Conservation (phyloP, 92 coral and sea anemone genomes). For the Palythoa grandis region DNA sequence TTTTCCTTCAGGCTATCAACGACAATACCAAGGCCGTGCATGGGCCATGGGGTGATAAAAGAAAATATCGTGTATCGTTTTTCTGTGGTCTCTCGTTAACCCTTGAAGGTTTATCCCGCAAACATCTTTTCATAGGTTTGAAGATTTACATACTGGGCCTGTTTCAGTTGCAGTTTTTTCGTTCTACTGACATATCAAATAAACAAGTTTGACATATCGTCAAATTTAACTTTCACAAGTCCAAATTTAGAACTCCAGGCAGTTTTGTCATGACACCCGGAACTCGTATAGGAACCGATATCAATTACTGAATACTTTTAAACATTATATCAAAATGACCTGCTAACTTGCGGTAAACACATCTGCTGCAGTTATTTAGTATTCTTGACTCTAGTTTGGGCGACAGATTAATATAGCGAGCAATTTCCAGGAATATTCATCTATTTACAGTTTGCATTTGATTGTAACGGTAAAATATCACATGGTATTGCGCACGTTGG, state of each 20-base stretch:
- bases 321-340: background rate
- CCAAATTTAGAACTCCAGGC: background rate
- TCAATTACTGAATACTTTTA: slow-evolving; percentile 28
- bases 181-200: background rate
- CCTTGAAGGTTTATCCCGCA: background rate
- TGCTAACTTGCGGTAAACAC: background rate
- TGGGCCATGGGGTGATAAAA: background rate
- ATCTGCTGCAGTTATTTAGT: no score
- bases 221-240: background rate
- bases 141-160: background rate
- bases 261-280: slow-evolving; percentile 17
- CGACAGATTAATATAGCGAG: background rate
- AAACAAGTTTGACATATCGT: background rate
- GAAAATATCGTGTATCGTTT: background rate
- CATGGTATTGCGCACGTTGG: background rate
- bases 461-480: background rate
- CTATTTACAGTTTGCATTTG: background rate
- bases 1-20: background rate
- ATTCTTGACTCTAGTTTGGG: background rate
- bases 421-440: background rate
- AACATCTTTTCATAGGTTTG: background rate
- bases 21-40: no score
- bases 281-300: background rate
- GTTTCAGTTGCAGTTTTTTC: background rate
- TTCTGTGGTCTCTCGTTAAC: background rate